These are phyloP conservation scores for Pituophis catenifer DNA, from an alignment of 2,113 vertebrate genomes.

Conservation along the genomic window DNA sequence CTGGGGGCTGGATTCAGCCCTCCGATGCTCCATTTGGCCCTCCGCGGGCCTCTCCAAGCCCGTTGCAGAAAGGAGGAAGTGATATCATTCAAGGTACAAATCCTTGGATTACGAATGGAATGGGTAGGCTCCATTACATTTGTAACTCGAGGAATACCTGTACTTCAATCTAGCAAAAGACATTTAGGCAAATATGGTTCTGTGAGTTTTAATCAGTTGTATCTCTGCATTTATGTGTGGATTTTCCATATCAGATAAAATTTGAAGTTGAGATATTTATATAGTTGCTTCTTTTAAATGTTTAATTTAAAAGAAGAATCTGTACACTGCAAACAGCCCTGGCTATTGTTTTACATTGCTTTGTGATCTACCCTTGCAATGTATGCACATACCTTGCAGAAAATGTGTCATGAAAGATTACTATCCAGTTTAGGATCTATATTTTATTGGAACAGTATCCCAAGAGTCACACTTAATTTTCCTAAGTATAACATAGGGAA, in stretches of 20 bases:
- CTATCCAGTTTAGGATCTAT: background rate
- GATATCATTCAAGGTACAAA: too few species aligned
- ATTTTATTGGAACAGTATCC: background rate
- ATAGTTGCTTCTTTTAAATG: background rate
- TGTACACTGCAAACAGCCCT: background rate
- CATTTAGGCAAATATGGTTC: background rate
- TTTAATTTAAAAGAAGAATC: background rate
- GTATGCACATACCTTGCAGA: background rate
- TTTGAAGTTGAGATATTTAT: background rate
- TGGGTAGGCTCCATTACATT: too few species aligned
- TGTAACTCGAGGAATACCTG: too few species aligned
- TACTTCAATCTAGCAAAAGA: background rate
- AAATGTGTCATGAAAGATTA: background rate
- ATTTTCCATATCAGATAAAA: too few species aligned
- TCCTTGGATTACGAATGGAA: too few species aligned
- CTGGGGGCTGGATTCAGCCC: too few species aligned
- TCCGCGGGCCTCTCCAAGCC: too few species aligned
- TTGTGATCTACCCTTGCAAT: background rate
- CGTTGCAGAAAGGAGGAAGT: too few species aligned
- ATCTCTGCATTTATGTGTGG: background rate
- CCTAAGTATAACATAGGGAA: background rate
- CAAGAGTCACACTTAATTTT: background rate
- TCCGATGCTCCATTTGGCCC: too few species aligned
- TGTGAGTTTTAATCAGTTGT: background rate
- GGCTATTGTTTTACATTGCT: background rate